Conservation (phyloP, 2,888 invertebrate genomes). For the Cerastoderma edule region DNA sequence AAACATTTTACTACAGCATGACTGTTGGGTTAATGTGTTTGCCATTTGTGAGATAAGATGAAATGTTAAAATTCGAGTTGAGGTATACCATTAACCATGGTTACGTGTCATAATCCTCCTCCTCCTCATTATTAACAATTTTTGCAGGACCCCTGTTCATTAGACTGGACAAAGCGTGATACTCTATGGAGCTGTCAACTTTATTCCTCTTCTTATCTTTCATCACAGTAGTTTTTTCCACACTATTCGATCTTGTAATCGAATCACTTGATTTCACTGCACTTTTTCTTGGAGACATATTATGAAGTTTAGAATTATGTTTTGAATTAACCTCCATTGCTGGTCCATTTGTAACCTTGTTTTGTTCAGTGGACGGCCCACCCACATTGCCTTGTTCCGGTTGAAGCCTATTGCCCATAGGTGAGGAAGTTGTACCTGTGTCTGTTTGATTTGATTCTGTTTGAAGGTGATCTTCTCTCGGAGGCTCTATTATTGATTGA, state of each 20-base stretch:
- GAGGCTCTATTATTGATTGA: background rate
- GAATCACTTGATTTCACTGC: background rate
- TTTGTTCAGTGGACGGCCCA: slow-evolving; percentile 15
- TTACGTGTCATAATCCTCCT: slow-evolving; percentile 55
- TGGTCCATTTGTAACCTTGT: slow-evolving; percentile 10
- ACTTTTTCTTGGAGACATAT: background rate
- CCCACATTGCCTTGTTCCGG: too few species aligned
- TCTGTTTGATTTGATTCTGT: background rate
- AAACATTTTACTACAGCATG: too few species aligned
- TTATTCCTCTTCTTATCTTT: slow-evolving; percentile 10
- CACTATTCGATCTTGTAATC: background rate
- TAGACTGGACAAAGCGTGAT: slow-evolving; percentile 38
- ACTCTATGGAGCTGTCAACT: slow-evolving; percentile 31
- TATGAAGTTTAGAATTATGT: slow-evolving; percentile 6
- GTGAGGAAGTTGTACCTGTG: background rate
- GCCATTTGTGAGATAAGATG: too few species aligned
- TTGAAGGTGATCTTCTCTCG: background rate
- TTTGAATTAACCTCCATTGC: background rate
- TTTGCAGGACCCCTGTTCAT: slow-evolving; percentile 42
- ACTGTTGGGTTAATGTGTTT: too few species aligned
- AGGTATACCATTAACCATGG: background rate
- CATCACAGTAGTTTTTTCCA: slow-evolving; percentile 1
- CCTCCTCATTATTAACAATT: slow-evolving; percentile 34
- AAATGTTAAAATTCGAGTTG: too few species aligned
- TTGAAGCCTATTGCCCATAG: background rate